These are phyloP conservation scores for Chymomyza amoena DNA, from an alignment of 2,888 invertebrate genomes.

Conservation along the genomic window DNA sequence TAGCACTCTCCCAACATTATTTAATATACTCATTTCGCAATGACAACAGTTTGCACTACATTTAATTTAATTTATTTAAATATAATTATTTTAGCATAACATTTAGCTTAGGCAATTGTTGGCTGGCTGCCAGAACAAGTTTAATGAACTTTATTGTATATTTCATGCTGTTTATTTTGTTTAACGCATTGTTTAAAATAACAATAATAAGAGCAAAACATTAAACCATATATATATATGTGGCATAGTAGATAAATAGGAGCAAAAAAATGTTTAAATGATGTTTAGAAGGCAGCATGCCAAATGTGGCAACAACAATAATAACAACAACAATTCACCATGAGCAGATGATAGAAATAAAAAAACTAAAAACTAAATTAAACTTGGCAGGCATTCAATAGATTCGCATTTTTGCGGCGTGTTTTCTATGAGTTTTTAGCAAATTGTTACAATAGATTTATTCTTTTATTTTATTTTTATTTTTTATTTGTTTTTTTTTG, in stretches of 20 bases:
- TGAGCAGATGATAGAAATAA: not conserved
- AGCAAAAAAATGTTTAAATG: slow-evolving; percentile 53
- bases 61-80: slow-evolving; percentile 6
- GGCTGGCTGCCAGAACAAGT: slow-evolving; percentile 31
- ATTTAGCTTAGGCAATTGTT: not conserved
- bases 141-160: slow-evolving; percentile 50
- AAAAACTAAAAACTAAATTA: not conserved
- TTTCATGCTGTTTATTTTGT: not conserved
- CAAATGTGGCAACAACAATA: slow-evolving; percentile 51
- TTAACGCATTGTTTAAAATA: slow-evolving; percentile 11
- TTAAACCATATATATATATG: slow-evolving; percentile 9
- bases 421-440: not conserved
- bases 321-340: slow-evolving; percentile 22
- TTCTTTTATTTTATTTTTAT: slow-evolving; percentile 21
- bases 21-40: too few species aligned
- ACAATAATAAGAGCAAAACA: not conserved
- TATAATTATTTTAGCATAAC: not conserved
- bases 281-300: slow-evolving; percentile 40
- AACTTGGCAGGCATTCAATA: slow-evolving; percentile 58
- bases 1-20: too few species aligned
- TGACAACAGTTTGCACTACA: not conserved
- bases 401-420: not conserved
- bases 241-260: slow-evolving; percentile 46
- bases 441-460: slow-evolving; percentile 33
- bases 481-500: too few species aligned